Percentiles rank a stretch among this genome's conserved stretches.
These are phyloP conservation scores for Anguilla obscura DNA, from an alignment of 2,797 vertebrate species.

Conservation along the genomic window DNA sequence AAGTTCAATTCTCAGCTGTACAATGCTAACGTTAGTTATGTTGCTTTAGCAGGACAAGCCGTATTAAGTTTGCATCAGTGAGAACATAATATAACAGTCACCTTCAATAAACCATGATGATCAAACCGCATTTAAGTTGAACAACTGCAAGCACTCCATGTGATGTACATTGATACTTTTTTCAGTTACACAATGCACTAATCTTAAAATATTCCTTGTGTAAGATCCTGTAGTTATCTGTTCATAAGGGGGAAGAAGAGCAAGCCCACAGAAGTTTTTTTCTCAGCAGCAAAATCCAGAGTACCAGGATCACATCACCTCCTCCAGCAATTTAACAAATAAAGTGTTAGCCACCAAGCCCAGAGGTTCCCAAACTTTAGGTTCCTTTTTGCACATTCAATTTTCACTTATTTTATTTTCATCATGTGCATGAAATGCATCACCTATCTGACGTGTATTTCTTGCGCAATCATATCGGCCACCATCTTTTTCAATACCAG, in stretches of 20 bases:
- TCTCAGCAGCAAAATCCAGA: background rate
- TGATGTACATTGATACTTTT: background rate
- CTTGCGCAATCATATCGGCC: background rate
- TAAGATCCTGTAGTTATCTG: background rate
- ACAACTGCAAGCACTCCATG: background rate
- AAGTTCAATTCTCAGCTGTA: background rate
- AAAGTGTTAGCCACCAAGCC: background rate
- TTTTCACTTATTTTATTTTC: too few relatives aligned
- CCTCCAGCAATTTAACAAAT: background rate
- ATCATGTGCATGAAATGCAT: background rate
- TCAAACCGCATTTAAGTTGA: background rate
- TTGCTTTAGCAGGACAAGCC: background rate
- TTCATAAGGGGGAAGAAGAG: background rate
- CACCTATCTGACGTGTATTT: background rate
- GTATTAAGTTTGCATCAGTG: background rate
- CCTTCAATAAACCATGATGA: background rate
- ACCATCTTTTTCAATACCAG: background rate
- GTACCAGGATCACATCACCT: background rate
- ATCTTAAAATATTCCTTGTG: background rate
- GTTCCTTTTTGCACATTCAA: too few relatives aligned
- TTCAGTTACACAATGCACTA: background rate
- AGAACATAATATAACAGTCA: background rate
- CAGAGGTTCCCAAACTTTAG: background rate
- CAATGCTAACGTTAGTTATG: background rate
- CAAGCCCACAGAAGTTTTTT: background rate